Evolutionary conservation across 1,140 invertebrate genomes (phyloP).

Genomic region (Condylostylus longicornis): DNA sequence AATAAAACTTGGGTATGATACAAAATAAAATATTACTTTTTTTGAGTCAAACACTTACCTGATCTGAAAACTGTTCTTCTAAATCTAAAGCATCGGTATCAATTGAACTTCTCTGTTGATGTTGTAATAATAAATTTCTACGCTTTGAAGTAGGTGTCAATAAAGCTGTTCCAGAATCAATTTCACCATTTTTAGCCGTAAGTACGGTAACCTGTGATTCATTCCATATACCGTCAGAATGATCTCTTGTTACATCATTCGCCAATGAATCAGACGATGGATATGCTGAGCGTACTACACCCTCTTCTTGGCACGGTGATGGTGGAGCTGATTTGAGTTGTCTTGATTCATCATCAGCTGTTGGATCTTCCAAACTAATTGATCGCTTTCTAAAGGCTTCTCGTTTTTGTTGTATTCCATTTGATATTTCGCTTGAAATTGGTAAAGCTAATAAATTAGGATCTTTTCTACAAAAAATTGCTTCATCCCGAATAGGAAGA

Average conservation of each 20-base stretch:
- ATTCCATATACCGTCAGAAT: slow-evolving; percentile 74
- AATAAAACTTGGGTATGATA: no score
- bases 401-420: slow-evolving; percentile 8
- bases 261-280: slow-evolving; percentile 65
- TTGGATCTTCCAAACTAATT: slow-evolving; percentile 39
- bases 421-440: background rate
- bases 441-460: slow-evolving; percentile 2
- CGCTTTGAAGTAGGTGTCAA: slow-evolving; percentile 59
- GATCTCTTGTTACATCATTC: slow-evolving; percentile 58
- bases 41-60: slow-evolving; percentile 29
- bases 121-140: slow-evolving; percentile 59
- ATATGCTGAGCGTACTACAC: slow-evolving; percentile 44
- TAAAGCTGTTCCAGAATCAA: slow-evolving; percentile 32
- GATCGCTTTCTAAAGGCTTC: slow-evolving; percentile 43
- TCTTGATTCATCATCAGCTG: slow-evolving; percentile 1
- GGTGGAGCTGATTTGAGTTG: slow-evolving; percentile 34
- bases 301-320: slow-evolving; percentile 34
- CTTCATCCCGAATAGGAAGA: slow-evolving; percentile 43
- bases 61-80: slow-evolving; percentile 49
- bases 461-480: slow-evolving; percentile 35
- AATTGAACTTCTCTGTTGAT: slow-evolving; percentile 68
- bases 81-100: slow-evolving; percentile 61
- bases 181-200: slow-evolving; percentile 40
- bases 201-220: slow-evolving; percentile 71
- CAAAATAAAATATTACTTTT: no score